Percentiles rank a stretch among this genome's conserved stretches.
These are phyloP conservation scores for Ischnura elegans DNA, from an alignment of 2,888 invertebrate genomes.

Conservation along the genomic window DNA sequence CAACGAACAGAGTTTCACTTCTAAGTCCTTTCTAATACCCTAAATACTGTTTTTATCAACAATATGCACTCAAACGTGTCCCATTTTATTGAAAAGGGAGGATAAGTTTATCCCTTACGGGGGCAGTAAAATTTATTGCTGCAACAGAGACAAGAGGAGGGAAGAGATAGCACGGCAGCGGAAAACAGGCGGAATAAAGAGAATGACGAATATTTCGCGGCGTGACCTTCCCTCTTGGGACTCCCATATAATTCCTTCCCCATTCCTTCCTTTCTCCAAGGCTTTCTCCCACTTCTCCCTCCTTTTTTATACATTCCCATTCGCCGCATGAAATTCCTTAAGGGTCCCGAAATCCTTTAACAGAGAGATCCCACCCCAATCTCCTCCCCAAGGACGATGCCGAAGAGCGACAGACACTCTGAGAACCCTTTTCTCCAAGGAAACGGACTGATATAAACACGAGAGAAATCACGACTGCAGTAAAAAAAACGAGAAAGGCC, in stretches of 20 bases:
- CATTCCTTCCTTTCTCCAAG: neutral
- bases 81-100: too few relatives aligned
- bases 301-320: neutral
- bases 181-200: too few relatives aligned
- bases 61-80: too few relatives aligned
- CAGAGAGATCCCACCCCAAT: neutral
- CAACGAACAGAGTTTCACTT: too few relatives aligned
- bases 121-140: too few relatives aligned
- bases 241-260: neutral
- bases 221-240: neutral
- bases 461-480: neutral
- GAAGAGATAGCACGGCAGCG: too few relatives aligned
- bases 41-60: too few relatives aligned
- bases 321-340: neutral
- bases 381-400: neutral
- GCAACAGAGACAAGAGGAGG: too few relatives aligned
- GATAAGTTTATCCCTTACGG: too few relatives aligned
- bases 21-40: too few relatives aligned
- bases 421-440: neutral
- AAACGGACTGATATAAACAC: neutral
- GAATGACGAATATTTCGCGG: neutral
- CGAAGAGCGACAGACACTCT: neutral
- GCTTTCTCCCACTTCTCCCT: neutral
- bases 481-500: neutral
- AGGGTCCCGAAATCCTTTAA: neutral